These are phyloP conservation scores for Eupithecia exiguata DNA, from an alignment of 2,888 invertebrate genomes.

Conservation along the genomic window DNA sequence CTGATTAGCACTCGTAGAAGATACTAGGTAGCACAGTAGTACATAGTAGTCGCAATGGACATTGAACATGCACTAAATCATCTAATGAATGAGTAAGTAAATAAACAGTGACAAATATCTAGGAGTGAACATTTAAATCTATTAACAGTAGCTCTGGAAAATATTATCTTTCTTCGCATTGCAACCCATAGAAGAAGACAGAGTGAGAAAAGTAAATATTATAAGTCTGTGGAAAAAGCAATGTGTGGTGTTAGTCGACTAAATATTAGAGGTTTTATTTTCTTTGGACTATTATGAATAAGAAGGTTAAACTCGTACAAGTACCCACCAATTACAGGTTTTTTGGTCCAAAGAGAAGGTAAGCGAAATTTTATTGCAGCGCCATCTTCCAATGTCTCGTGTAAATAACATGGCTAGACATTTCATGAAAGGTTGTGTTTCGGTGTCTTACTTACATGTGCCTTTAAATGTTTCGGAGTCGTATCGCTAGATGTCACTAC, in stretches of 20 bases:
- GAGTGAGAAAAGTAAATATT: too few species aligned
- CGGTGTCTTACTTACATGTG: neutral
- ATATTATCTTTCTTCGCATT: too few species aligned
- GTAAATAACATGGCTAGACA: neutral
- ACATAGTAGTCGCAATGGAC: neutral
- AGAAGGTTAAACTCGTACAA: too few species aligned
- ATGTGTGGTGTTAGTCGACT: too few species aligned
- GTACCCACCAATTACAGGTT: too few species aligned
- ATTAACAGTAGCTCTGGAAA: neutral
- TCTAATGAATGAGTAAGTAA: constrained; percentile 7
- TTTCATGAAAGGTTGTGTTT: neutral
- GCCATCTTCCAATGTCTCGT: neutral
- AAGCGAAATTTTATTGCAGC: neutral
- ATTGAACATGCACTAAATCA: neutral
- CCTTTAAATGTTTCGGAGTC: neutral
- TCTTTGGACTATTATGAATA: too few species aligned
- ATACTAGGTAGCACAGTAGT: neutral
- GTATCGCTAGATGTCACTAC: neutral
- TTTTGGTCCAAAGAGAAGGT: neutral
- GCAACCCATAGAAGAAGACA: too few species aligned
- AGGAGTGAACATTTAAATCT: neutral
- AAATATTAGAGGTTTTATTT: too few species aligned
- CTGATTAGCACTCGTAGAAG: constrained; percentile 15
- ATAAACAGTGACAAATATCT: neutral
- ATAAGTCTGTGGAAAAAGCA: too few species aligned